Evolutionary conservation across 2,888 invertebrate genomes (phyloP), one percentile per base, ranked within the genome.

Genomic region (Tetranychus truncatus): DNA sequence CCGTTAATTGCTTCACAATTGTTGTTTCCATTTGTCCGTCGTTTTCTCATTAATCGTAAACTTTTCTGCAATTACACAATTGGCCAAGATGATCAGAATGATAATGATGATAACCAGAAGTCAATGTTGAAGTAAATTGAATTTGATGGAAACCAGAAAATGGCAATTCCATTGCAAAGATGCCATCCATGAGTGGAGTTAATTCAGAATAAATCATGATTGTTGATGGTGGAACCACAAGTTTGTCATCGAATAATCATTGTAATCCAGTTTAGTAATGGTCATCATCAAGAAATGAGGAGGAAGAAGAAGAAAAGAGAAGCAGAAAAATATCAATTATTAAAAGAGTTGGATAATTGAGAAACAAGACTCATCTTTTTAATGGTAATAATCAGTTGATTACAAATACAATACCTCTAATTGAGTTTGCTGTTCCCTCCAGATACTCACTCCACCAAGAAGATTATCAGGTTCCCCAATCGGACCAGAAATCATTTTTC

Each of bases 241-340:
- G 76, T 73, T 75, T 76, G 75, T 73, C 74, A 71, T 55, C 15
- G 76, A 75, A 75, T 77, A 75, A 76, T 74, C 74, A 72, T 74
- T 73, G 74, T 77, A 75, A 67, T 67, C 73, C 74, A 74, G 67
- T 67, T 75, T 15, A 15, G 15, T 15, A 55, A 55, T 55, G 55
- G 55, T 55, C 7, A 55, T 15, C 15, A 55, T 55, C 55, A 55
- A 55, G 55, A 55, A 55, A 15, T 15, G 55, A 46, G 15, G 4
- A 46, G 46, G 15, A 46, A n/a, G n/a, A 24, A 24, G 24, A 24
- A 24, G 24, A 75, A 74, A 55, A 15, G 6, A 55, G 15, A 55
- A 55, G 55, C 0, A 55, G 15, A 55, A 55, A 15, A 55, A 55
- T 15, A 15, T 55, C 55, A 55, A 5, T 55, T 55, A 55, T 9